Percentiles rank a stretch among this genome's conserved stretches.
phyloP scores from a whole-genome alignment of 2,113 vertebrate genomes.

The Saiga tatarica region DNA sequence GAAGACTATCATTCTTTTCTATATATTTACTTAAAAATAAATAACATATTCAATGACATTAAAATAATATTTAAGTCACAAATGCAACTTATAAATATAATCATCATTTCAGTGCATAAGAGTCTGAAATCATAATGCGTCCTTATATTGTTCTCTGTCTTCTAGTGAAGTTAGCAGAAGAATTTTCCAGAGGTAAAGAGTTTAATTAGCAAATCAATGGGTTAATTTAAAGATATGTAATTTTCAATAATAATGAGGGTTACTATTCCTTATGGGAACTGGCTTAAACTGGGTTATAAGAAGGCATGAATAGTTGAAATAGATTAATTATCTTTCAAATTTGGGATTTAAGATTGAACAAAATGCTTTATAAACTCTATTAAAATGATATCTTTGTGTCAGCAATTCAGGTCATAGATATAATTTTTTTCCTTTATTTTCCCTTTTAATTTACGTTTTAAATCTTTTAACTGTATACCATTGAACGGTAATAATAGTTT shows the following conservation, averaged over 20 bases:
- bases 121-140: not conserved
- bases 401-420: constrained; percentile 55
- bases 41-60: not conserved
- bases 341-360: constrained; percentile 75
- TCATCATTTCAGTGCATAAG: not conserved
- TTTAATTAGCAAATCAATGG: constrained; percentile 44
- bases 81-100: not conserved
- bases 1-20: not conserved
- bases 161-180: not conserved
- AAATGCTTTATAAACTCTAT: constrained; percentile 69
- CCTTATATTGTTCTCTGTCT: not conserved
- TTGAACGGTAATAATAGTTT: not conserved
- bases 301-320: constrained; percentile 67
- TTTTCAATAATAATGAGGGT: constrained; percentile 37
- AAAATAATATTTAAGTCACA: not conserved
- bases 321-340: constrained; percentile 76
- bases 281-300: constrained; percentile 36
- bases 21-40: not conserved
- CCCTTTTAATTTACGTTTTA: not conserved
- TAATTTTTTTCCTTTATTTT: not conserved
- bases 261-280: constrained; percentile 58
- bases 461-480: not conserved
- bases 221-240: constrained; percentile 48
- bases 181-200: not conserved
- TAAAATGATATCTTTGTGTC: constrained; percentile 75